Evolutionary conservation across 1,140 invertebrate species (phyloP), one percentile per base, ranked within the genome.

Genomic region (Parasteatoda tepidariorum): DNA sequence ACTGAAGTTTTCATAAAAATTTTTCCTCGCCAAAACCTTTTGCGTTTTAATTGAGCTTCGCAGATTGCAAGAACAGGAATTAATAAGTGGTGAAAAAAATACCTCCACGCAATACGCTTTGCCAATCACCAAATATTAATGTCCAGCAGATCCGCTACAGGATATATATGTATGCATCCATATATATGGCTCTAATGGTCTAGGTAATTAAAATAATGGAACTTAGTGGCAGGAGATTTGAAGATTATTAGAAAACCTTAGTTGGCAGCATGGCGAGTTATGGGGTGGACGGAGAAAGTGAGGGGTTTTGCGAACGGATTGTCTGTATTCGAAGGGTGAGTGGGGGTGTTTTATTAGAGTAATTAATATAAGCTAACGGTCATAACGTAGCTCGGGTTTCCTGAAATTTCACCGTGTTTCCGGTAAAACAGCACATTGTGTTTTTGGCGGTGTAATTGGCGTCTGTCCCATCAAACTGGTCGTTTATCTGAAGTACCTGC

Each of bases 341-440:
- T 30, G 61, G 54, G 66, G 64, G 76, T 68, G 76, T 79, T 79
- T 79, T 79, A 79, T 79, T 79, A 59, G 76, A 79, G 76, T 79
- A 79, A 79, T 79, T 79, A 79, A 79, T 79, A 79, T 79, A 79
- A 79, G 76, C 76, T 79, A 79, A 79, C 76, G 76, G 76, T 79
- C 76, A 79, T 79, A 79, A 79, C 76, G 76, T 57, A 68, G 64
- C 76, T 76, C 74, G 57, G 74, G 74, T 76, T 79, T 79, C 76
- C 76, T 68, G 76, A 79, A 79, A 79, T 79, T 79, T 79, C 64
- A 61, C 66, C 76, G 64, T 79, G 76, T 79, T 79, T 79, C 76
- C 76, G 76, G 76, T 61, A 67, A 59, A 67, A 41, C 76, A 61
- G 76, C 76, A 79, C 64, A 79, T 79, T 79, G 76, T 79, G 76